phyloP scores from a whole-genome alignment of 2,888 invertebrate species.

The Nyleta sp. region DNA sequence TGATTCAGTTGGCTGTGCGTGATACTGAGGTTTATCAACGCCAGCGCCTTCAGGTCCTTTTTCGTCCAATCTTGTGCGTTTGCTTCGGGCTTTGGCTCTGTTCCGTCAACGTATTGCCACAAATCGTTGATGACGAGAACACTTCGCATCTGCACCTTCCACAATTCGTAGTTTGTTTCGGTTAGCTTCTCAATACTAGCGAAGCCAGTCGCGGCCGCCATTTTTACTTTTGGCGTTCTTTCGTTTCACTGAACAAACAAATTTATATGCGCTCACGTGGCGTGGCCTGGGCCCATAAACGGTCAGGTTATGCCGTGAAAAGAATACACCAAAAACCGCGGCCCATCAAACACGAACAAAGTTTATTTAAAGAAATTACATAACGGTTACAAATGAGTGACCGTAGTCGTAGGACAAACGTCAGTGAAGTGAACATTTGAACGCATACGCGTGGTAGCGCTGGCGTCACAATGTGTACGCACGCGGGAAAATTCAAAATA shows the following conservation, averaged over 20 bases:
- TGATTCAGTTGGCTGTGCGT: slow-evolving; percentile 32
- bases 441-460: too few species aligned
- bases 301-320: not conserved
- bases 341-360: too few species aligned
- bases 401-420: too few species aligned
- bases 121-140: slow-evolving; percentile 6
- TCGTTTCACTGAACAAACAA: not conserved
- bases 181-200: slow-evolving; percentile 16
- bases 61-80: slow-evolving; percentile 26
- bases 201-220: slow-evolving; percentile 14
- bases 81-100: slow-evolving; percentile 20
- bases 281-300: not conserved
- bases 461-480: too few species aligned
- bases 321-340: too few species aligned
- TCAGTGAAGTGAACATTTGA: too few species aligned
- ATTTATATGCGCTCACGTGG: not conserved
- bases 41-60: slow-evolving; percentile 58
- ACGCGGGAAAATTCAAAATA: too few species aligned
- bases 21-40: slow-evolving; percentile 52
- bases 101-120: slow-evolving; percentile 47
- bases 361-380: too few species aligned
- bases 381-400: too few species aligned
- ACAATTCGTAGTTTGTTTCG: slow-evolving; percentile 18
- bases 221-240: slow-evolving; percentile 4
- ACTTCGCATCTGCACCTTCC: slow-evolving; percentile 19